These are phyloP conservation scores for Rhingia rostrata DNA, from an alignment of 2,888 invertebrate species.

Conservation along the genomic window DNA sequence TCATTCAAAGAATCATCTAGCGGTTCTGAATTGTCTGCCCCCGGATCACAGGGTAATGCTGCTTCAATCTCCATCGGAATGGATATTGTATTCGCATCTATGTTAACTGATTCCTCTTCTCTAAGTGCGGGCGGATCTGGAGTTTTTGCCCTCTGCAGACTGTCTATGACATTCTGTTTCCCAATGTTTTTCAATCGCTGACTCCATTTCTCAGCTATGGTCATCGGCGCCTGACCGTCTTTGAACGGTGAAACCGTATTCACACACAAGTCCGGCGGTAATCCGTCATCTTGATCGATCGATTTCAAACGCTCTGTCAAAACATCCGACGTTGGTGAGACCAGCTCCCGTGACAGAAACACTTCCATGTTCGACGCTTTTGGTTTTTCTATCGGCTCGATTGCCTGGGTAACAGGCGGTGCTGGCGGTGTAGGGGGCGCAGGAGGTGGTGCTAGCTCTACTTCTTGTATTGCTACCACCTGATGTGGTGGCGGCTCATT, in stretches of 20 bases:
- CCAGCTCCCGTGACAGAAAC: slow-evolving; percentile 59
- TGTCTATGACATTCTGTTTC: slow-evolving; percentile 40
- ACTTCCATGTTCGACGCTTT: slow-evolving; percentile 49
- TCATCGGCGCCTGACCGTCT: slow-evolving; percentile 62
- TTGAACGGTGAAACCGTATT: slow-evolving; percentile 29
- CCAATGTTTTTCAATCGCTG: slow-evolving; percentile 77
- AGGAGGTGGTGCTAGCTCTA: neutral
- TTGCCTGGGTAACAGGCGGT: neutral
- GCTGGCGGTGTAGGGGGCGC: slow-evolving; percentile 1
- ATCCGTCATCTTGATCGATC: slow-evolving; percentile 42
- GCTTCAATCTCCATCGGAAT: neutral
- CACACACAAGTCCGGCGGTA: slow-evolving; percentile 28
- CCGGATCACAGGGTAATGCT: neutral
- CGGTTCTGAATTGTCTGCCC: neutral
- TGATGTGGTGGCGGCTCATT: neutral
- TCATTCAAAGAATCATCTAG: slow-evolving; percentile 44
- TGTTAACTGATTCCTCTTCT: slow-evolving; percentile 47
- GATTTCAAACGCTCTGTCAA: slow-evolving; percentile 48
- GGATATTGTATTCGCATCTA: neutral
- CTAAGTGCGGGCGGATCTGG: neutral
- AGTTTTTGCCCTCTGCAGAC: too few relatives aligned
- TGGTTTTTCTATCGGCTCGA: neutral
- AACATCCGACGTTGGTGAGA: slow-evolving; percentile 60
- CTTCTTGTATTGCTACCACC: neutral
- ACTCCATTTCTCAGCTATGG: slow-evolving; percentile 77